Evolutionary conservation across 2,888 invertebrate species (phyloP).

Genomic region (Drosophila pseudotalamancana): DNA sequence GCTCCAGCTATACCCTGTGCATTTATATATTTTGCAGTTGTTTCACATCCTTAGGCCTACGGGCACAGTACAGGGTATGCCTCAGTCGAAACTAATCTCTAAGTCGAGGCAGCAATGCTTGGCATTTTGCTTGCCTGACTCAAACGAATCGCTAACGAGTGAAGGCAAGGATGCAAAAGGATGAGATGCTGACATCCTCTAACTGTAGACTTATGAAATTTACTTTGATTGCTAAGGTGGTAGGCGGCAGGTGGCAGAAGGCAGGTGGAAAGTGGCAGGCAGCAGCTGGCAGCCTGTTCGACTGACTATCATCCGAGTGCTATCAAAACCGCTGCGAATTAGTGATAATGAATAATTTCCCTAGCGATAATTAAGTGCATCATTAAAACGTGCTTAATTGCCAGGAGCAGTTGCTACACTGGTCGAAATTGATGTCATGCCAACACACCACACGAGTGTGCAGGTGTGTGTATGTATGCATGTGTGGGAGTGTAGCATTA

Average conservation of each 20-base stretch:
- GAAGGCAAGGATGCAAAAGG: conserved; percentile 37
- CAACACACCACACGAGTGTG: conserved; percentile 3
- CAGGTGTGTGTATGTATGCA: background rate
- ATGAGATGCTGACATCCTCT: conserved; percentile 32
- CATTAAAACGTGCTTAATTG: conserved; percentile 68
- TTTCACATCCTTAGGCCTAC: background rate
- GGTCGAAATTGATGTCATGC: conserved; percentile 37
- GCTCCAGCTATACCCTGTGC: conserved; percentile 1
- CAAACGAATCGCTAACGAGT: conserved; percentile 63
- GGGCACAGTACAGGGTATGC: conserved; percentile 29
- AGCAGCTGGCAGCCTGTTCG: conserved; percentile 11
- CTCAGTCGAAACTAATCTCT: background rate
- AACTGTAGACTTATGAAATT: conserved; percentile 37
- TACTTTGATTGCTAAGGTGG: conserved; percentile 48
- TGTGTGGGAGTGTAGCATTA: conserved; percentile 32
- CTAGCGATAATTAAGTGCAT: conserved; percentile 72
- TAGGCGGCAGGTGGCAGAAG: conserved; percentile 5
- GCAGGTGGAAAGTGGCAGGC: conserved; percentile 7
- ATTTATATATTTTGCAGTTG: background rate
- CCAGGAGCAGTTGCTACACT: conserved; percentile 33
- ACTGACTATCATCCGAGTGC: conserved; percentile 26
- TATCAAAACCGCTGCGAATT: conserved; percentile 63
- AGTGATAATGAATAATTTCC: conserved; percentile 80
- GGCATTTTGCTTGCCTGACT: conserved; percentile 9
- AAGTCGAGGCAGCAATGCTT: conserved; percentile 1